These are phyloP conservation scores for Saguinus imperator DNA, from an alignment of 2,113 vertebrate genomes.

Conservation along the genomic window DNA sequence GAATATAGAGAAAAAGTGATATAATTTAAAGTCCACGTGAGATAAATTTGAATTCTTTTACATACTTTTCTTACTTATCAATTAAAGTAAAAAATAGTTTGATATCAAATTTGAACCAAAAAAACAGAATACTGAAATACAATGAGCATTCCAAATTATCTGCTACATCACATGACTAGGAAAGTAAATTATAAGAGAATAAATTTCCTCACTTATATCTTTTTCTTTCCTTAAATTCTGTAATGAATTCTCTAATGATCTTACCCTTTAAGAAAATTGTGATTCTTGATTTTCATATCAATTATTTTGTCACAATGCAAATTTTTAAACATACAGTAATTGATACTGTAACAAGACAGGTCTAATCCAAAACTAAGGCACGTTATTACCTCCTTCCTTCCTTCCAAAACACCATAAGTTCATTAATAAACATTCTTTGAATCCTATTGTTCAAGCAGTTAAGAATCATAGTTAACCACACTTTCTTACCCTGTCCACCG, in stretches of 20 bases:
- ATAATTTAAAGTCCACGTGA: neutral
- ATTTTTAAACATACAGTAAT: slow-evolving; percentile 19
- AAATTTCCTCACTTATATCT: neutral
- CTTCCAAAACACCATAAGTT: neutral
- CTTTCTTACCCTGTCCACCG: neutral
- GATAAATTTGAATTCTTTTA: slow-evolving; percentile 34
- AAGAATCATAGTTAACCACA: neutral
- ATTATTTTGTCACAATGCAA: neutral
- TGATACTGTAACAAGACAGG: neutral
- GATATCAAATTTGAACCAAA: neutral
- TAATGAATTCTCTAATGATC: neutral
- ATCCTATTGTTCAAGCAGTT: neutral
- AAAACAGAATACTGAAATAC: neutral
- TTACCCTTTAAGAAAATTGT: neutral
- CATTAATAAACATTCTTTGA: neutral
- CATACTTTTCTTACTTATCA: slow-evolving; percentile 23
- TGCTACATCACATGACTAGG: neutral
- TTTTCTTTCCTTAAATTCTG: slow-evolving; percentile 47
- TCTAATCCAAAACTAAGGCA: neutral
- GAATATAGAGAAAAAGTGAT: neutral
- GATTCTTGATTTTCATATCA: slow-evolving; percentile 33
- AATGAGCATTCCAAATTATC: neutral
- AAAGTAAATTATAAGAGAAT: slow-evolving; percentile 24
- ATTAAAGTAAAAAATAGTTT: slow-evolving; percentile 1
- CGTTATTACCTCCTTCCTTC: neutral